Evolutionary conservation across 2,113 vertebrate species (phyloP), one percentile per base, ranked within the genome.

Genomic region (Tetrao urogallus): DNA sequence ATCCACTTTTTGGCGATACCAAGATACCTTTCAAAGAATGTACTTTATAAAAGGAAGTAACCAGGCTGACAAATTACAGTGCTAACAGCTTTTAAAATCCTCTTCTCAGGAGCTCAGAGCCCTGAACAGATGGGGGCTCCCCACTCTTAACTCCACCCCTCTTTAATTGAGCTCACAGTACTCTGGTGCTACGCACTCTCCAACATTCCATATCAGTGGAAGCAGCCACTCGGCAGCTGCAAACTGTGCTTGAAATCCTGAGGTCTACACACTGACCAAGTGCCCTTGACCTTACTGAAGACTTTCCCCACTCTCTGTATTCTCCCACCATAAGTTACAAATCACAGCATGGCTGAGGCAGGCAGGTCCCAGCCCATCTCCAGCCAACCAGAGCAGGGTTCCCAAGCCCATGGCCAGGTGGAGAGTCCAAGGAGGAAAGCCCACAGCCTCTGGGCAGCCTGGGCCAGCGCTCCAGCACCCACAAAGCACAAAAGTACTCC

Each of bases 171-270:
- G 42, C 36, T 42, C 0, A 0, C 11, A 28, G 36, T 28, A 69
- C 36, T 61, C 2, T 11, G 1, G 19, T 28, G 24, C 25, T 69
- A 65, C 1, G 2, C 48, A 48, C 61, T n/a, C 16, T 22, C 10
- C 8, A 0, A 1, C 4, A 43, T 8, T 19, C 13, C 20, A 0
- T 0, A 6, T 3, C 2, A 2, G 34, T 27, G 50, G 54, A 75
- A 86, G 63, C 72, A 72, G 38, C 2, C 20, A 15, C 15, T 32
- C 0, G 1, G 28, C 8, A 76, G 36, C 24, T 63, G 13, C 45
- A 63, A 8, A 27, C 69, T 2, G 0, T n/a, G 21, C 40, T 21
- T 50, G 63, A 82, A 69, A 84, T 82, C 63, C 56, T 18, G 8
- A 27, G 11, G 18, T 42, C 60, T 20, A 28, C 28, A 77, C 1